Conservation (phyloP, 2,797 vertebrate genomes). For the Ficedula albicollis region DNA sequence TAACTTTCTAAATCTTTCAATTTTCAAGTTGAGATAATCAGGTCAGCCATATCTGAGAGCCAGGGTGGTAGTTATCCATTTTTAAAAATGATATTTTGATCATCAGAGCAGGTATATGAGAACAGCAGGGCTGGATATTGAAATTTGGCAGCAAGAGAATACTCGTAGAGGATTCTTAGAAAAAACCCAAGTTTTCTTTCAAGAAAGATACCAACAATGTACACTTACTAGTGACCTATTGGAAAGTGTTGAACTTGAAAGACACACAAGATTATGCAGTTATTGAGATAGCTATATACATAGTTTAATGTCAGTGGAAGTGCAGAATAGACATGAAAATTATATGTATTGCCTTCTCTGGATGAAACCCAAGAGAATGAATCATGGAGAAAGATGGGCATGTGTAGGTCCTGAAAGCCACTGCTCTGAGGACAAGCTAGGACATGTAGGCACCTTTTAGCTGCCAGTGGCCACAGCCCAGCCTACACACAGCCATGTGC, state of each 20-base stretch:
- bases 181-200: accelerated
- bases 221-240: not conserved
- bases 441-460: not conserved
- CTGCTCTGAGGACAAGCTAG: not conserved
- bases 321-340: not conserved
- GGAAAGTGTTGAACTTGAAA: not conserved
- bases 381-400: not conserved
- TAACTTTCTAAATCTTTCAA: not conserved
- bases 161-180: not conserved
- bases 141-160: not conserved
- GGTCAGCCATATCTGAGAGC: not conserved
- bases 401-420: not conserved
- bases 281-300: not conserved
- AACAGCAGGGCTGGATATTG: not conserved
- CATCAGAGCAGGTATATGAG: not conserved
- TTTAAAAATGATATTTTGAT: not conserved
- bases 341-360: not conserved
- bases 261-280: not conserved
- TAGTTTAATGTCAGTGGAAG: not conserved
- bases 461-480: not conserved
- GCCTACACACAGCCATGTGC: accelerated
- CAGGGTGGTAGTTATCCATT: not conserved
- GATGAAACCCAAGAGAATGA: not conserved
- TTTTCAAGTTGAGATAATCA: slow-evolving; percentile 2
- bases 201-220: not conserved